Evolutionary conservation across 1,140 invertebrate species (phyloP).

Genomic region (Conus ventricosus): DNA sequence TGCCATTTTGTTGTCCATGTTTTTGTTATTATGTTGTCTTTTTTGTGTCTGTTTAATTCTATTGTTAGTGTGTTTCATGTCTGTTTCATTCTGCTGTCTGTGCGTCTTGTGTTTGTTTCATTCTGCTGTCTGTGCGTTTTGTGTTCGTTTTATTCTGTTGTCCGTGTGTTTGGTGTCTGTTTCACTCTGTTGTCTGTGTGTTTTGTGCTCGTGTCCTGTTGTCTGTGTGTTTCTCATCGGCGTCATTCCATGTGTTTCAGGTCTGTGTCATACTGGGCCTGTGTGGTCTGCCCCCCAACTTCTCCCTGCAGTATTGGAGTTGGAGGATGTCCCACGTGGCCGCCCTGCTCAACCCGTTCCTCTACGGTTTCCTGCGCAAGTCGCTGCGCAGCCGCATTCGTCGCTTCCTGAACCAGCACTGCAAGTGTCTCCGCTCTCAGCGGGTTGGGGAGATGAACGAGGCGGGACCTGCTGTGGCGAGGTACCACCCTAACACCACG

Average conservation of each 20-base stretch:
- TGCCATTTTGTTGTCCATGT: too few species aligned
- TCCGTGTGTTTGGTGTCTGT: too few species aligned
- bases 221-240: too few species aligned
- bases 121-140: too few species aligned
- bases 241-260: conserved; percentile 7
- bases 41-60: too few species aligned
- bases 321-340: conserved; percentile 29
- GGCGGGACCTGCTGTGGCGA: background rate
- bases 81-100: too few species aligned
- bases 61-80: too few species aligned
- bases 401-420: conserved; percentile 12
- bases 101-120: too few species aligned
- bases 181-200: too few species aligned
- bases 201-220: too few species aligned
- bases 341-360: conserved; percentile 28
- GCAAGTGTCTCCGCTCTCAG: conserved; percentile 9
- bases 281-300: background rate
- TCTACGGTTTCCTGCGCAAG: conserved; percentile 36
- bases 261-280: conserved; percentile 12
- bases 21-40: too few species aligned
- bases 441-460: background rate
- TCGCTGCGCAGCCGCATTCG: conserved; percentile 33
- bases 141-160: too few species aligned
- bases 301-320: conserved; percentile 27
- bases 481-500: background rate